Evolutionary conservation across 1,140 invertebrate genomes (phyloP), one percentile per base, ranked within the genome.

Genomic region (Drosophila athabasca): DNA sequence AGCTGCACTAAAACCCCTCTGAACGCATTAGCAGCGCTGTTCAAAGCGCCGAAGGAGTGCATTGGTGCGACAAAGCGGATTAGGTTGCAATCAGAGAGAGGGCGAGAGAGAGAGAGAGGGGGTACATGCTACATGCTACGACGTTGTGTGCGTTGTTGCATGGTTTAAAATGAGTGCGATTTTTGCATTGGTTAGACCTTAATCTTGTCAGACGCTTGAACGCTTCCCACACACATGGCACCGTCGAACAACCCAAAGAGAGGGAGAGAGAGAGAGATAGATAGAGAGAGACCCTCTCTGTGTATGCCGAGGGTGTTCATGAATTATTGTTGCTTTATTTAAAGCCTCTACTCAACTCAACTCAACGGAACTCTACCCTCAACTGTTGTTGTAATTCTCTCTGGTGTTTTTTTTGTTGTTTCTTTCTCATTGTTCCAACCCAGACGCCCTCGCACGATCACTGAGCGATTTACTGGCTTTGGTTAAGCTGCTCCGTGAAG

Each of bases 401-500:
- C 70, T 54, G 55, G 70, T 62, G 7, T 6, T 57, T 54, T 64
- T 65, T 26, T 46, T 35, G 58, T 68, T 62, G 68, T 83, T 81
- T 68, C 83, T 26, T 26, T 4, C 24, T 26, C 24, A 26, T 26
- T 78, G 65, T 78, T 79, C 65, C 67, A 68, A 50, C 44, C 35
- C 83, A 96, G 95, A 95, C 76, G 92, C 93, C 75, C 90, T 95
- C 54, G 92, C 96, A 59, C 95, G 95, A 90, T 94, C 94, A 2
- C 85, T 96, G 45, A 95, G 95, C 84, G 94, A 96, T 74, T 93
- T 97, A 46, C 95, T 97, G 69, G 93, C 94, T 61, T 93, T 95
- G 22, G 93, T 96, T 17, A 96, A 95, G 82, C 92, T 94, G 29
- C 93, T 97, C 35, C 94, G 94, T 69, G 92, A 93, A 54, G 95